Conservation (phyloP, 2,797 vertebrate genomes). For the Mastacembelus armatus region DNA sequence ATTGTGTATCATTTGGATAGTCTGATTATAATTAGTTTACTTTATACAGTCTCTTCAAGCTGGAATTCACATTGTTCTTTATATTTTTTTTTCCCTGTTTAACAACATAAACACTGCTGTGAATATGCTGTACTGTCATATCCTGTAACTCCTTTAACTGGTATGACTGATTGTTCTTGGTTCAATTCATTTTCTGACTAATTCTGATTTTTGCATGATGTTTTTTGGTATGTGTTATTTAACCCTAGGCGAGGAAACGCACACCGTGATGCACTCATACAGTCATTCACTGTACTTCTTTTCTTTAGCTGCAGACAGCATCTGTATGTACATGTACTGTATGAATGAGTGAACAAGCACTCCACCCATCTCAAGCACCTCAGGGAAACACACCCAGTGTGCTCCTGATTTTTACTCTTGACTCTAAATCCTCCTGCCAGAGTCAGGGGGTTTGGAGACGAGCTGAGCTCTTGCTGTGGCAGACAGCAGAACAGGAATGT, state of each 20-base stretch:
- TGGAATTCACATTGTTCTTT: no score
- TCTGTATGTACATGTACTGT: conserved; percentile 48
- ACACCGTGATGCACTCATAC: conserved; percentile 16
- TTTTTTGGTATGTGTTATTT: neutral
- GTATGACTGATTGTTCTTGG: no score
- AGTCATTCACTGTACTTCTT: conserved; percentile 20
- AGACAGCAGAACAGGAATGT: conserved; percentile 51
- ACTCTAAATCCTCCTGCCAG: conserved; percentile 33
- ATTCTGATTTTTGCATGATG: neutral
- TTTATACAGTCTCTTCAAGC: no score
- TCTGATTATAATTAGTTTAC: no score
- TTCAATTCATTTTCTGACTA: no score
- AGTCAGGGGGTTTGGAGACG: conserved; percentile 45
- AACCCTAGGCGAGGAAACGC: neutral
- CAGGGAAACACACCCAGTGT: conserved; percentile 55
- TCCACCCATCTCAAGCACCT: conserved; percentile 62
- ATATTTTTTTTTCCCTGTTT: no score
- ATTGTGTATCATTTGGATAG: no score
- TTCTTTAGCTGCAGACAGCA: conserved; percentile 38
- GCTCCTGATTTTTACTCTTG: conserved; percentile 40
- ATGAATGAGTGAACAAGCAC: conserved; percentile 37
- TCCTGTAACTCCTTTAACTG: no score
- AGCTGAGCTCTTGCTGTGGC: conserved; percentile 22
- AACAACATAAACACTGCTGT: no score
- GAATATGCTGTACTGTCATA: no score